Evolutionary conservation across 2,797 vertebrate species (phyloP).

Genomic region (Leontopithecus rosalia): DNA sequence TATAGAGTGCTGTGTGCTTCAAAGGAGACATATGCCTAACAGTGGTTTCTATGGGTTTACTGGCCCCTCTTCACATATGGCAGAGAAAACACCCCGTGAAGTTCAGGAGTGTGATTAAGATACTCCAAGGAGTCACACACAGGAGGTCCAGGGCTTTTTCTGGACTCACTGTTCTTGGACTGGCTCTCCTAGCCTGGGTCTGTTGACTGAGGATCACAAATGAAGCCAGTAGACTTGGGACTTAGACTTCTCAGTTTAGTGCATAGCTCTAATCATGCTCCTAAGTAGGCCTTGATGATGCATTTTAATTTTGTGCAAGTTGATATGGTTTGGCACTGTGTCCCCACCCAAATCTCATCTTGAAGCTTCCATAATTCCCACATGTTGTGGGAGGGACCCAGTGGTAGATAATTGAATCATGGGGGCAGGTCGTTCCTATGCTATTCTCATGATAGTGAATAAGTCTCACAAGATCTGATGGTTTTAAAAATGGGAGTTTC

Average conservation of each 20-base stretch:
- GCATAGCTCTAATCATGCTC: neutral
- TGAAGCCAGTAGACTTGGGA: neutral
- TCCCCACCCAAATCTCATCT: neutral
- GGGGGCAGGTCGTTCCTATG: neutral
- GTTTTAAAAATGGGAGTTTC: neutral
- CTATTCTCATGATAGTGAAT: neutral
- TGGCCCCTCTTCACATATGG: neutral
- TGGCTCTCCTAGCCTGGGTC: neutral
- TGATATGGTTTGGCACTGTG: neutral
- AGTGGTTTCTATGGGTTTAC: neutral
- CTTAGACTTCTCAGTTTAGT: neutral
- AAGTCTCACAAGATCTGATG: neutral
- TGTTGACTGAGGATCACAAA: neutral
- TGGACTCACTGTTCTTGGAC: neutral
- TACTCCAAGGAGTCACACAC: neutral
- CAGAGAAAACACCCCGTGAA: neutral
- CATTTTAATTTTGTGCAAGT: neutral
- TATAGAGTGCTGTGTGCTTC: neutral
- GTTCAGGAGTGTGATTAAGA: neutral
- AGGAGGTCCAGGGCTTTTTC: neutral
- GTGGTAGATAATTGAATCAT: neutral
- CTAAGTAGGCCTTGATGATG: neutral
- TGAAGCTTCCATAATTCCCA: neutral
- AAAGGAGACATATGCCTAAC: neutral
- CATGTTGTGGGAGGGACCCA: neutral